Evolutionary conservation across 2,113 vertebrate genomes (phyloP).

Genomic region (Elgaria multicarinata): DNA sequence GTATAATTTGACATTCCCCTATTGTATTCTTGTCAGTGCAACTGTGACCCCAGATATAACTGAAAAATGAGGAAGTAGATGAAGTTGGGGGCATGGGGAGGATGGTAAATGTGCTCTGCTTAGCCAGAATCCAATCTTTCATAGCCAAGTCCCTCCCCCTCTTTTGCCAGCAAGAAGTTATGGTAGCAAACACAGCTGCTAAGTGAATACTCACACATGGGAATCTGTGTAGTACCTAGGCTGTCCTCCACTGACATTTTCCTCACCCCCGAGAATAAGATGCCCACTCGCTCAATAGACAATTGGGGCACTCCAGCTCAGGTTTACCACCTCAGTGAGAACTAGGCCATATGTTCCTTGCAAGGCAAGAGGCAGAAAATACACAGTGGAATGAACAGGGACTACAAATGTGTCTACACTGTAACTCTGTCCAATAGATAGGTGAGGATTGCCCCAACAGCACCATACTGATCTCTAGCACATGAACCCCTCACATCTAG

Average conservation of each 20-base stretch:
- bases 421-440: too few relatives aligned
- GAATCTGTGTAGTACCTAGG: background rate
- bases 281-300: background rate
- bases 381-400: background rate
- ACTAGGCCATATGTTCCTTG: background rate
- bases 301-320: background rate
- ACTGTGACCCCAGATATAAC: background rate
- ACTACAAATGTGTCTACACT: background rate
- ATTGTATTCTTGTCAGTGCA: background rate
- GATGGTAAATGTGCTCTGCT: background rate
- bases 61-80: background rate
- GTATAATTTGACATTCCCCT: background rate
- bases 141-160: background rate
- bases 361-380: background rate
- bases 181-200: background rate
- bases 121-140: background rate
- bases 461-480: background rate
- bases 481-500: background rate
- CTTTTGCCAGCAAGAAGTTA: background rate
- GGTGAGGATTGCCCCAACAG: background rate
- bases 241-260: background rate
- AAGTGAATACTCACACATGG: background rate
- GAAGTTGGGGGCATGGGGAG: background rate
- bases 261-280: background rate
- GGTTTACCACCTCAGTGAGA: background rate